Base-by-base conservation (phyloP, 2,888 invertebrate species). In the Stenotaenia linearis region DNA sequence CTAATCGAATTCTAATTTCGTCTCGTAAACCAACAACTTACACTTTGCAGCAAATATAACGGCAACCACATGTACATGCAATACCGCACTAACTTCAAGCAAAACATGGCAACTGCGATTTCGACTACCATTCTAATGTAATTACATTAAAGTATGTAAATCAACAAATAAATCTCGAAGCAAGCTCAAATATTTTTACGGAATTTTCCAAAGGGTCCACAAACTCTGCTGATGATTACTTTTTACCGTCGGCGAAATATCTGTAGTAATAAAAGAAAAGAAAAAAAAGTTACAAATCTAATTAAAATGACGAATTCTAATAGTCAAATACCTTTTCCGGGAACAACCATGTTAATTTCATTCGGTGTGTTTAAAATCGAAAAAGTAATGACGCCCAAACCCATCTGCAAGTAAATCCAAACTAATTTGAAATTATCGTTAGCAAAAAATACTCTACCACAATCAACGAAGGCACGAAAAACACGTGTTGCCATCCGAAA, bases 1-100 rank as follows among this genome's bases (percentile, higher is more conserved):
- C 9, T 10, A 75, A 75, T 21, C n/a, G n/a, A n/a, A n/a, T n/a
- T n/a, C n/a, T n/a, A n/a, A n/a, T n/a, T n/a, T n/a, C n/a, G n/a
- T n/a, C n/a, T n/a, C n/a, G n/a, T n/a, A n/a, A n/a, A n/a, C n/a
- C n/a, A n/a, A n/a, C n/a, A n/a, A 82, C 83, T 83, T 82, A 85
- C 85, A 80, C 84, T 83, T 69, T 86, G 83, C 76, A 86, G 83
- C 7, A 88, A 83, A 82, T 86, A 88, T 84, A 88, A 85, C 2
- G 88, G 88, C 30, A 88, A 84, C 88, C 88, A 88, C 85, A 88
- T 86, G 83, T 87, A 87, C 85, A 88, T 86, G 81, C 86, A 85
- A 82, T 88, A 88, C 18, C 88, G 85, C 10, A 88, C 87, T 28
- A 87, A 83, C 83, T 88, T 88, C 18, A 88, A 82, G 83, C 87